These are phyloP conservation scores for Dysmachus trigonus DNA, from an alignment of 2,888 invertebrate genomes.

Conservation along the genomic window DNA sequence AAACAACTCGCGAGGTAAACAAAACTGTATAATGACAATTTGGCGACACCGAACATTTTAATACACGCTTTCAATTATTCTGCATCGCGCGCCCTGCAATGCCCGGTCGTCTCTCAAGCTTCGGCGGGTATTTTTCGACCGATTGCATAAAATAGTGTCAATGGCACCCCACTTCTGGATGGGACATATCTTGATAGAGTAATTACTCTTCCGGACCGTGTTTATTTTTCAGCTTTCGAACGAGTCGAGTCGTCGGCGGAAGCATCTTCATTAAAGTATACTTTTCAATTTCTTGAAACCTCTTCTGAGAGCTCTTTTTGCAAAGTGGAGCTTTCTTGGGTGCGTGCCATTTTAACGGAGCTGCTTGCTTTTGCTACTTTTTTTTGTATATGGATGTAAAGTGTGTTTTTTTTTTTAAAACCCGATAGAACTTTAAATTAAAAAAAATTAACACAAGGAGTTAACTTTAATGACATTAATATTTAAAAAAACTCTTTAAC, in stretches of 20 bases:
- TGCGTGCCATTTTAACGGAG: neutral
- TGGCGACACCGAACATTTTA: neutral
- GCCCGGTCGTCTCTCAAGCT: neutral
- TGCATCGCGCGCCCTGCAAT: neutral
- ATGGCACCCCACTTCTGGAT: conserved; percentile 1
- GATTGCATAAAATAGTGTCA: conserved; percentile 12
- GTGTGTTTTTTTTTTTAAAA: neutral
- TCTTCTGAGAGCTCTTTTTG: neutral
- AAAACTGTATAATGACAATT: neutral
- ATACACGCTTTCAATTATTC: neutral
- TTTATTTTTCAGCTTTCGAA: neutral
- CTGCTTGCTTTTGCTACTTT: neutral
- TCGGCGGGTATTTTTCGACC: neutral
- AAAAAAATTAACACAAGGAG: too few relatives aligned
- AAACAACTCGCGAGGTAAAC: neutral
- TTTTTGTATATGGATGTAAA: neutral
- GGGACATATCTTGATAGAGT: neutral
- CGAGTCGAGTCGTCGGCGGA: neutral
- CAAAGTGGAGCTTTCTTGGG: neutral
- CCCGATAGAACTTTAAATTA: too few relatives aligned
- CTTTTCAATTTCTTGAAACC: neutral
- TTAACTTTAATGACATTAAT: too few relatives aligned
- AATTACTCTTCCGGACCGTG: neutral
- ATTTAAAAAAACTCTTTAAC: too few relatives aligned
- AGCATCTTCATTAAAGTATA: neutral